Base-by-base conservation (phyloP, 2,113 vertebrate species). In the Daphoenositta chrysoptera region DNA sequence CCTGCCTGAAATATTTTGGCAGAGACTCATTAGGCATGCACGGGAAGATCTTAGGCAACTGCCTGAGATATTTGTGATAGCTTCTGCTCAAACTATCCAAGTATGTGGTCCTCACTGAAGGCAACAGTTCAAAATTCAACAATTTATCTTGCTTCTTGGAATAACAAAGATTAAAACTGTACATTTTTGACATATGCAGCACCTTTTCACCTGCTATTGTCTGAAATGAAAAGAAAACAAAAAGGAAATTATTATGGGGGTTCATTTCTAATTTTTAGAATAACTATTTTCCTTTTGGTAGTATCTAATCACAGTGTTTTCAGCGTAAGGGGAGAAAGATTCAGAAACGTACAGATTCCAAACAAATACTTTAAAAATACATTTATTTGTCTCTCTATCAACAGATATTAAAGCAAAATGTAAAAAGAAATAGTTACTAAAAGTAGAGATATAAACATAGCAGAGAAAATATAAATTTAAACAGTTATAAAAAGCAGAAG, bases 1-100 rank as follows among this genome's bases (percentile, higher is more conserved):
- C 47, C 71, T 90, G 66, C 28, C 35, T 42, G 51, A 92, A 93
- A 94, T 93, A 89, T 86, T 93, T 95, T 88, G 88, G 85, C 90
- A 96, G 51, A 77, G 61, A 68, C 24, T 73, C 64, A 75, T 66
- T 65, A 48, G 44, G 71, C 7, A 51, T 75, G 30, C 35, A 90
- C 56, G 48, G 37, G 69, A 94, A 77, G 79, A 78, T 64, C 64
- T 90, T 64, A 83, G 33, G 66, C 47, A 86, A 50, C 72, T 60
- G 60, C 31, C 57, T 35, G 37, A 78, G 65, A 88, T 42, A 16
- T 75, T 64, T 90, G 39, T 78, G 71, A 63, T 78, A 86, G 42
- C 85, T 94, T 81, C 83, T 83, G 54, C 47, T 72, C 31, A 77
- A 64, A 51, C 47, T 47, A 6, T 15, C 27, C 47, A 66, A 83